Percentiles rank a stretch among this genome's conserved stretches.
These are phyloP conservation scores for Cyphomyrus plagiostoma DNA, from an alignment of 2,113 vertebrate species.

Conservation along the genomic window DNA sequence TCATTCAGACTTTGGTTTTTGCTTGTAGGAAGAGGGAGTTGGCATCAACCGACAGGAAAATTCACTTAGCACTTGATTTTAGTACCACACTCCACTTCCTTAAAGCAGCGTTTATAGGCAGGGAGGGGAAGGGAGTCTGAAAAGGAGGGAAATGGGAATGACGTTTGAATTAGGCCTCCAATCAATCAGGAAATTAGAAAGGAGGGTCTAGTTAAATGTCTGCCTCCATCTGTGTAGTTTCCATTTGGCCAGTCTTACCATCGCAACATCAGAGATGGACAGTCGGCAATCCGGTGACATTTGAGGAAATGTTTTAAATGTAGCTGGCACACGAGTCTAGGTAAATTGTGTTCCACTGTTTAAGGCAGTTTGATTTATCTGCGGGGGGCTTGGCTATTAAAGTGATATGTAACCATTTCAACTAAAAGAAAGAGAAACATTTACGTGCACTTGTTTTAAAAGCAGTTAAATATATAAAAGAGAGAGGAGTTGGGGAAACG, in stretches of 20 bases:
- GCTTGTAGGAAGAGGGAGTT: neutral
- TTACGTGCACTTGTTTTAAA: neutral
- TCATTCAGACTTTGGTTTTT: neutral
- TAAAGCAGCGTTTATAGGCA: neutral
- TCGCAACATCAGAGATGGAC: neutral
- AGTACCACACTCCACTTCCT: neutral
- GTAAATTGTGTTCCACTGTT: neutral
- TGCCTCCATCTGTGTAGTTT: neutral
- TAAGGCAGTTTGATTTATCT: neutral
- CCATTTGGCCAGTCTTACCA: neutral
- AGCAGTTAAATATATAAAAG: neutral
- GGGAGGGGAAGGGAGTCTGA: neutral
- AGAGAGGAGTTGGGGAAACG: neutral
- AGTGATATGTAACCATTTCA: neutral
- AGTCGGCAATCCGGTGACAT: neutral
- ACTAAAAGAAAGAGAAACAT: neutral
- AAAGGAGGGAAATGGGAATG: neutral
- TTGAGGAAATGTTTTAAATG: neutral
- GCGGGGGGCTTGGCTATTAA: neutral
- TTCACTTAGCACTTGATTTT: neutral
- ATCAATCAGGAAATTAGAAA: neutral
- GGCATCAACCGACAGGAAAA: neutral
- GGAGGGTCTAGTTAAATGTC: neutral
- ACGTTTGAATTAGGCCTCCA: neutral
- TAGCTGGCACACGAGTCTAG: neutral